Percentiles rank a stretch among this genome's conserved stretches.
Conservation (phyloP, 2,797 vertebrate species). For the Urocyon cinereoargenteus region DNA sequence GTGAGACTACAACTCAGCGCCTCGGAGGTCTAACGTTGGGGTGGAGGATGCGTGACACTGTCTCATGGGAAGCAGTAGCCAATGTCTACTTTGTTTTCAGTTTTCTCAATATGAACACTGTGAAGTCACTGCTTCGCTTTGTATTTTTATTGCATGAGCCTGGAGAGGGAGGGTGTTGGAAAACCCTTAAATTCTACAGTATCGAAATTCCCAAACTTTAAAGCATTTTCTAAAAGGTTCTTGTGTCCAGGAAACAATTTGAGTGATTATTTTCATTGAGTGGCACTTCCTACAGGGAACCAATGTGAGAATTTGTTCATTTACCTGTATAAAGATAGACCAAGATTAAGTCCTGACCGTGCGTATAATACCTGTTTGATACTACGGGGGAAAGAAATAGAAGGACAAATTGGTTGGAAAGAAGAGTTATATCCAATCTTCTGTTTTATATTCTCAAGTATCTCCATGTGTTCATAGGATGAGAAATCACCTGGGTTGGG, state of each 20-base stretch:
- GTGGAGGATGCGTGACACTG: no score
- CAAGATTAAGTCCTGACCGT: neutral
- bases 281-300: neutral
- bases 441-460: neutral
- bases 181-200: neutral
- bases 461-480: neutral
- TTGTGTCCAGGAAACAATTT: neutral
- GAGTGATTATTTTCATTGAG: neutral
- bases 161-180: neutral
- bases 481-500: neutral
- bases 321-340: neutral
- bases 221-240: neutral
- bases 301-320: neutral
- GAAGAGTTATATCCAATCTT: neutral
- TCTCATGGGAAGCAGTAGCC: neutral
- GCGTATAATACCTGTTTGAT: neutral
- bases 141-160: neutral
- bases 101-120: neutral
- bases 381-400: neutral
- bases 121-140: neutral
- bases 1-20: neutral
- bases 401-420: neutral
- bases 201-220: neutral
- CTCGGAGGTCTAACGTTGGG: fast-evolving
- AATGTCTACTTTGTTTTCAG: fast-evolving